phyloP scores from a whole-genome alignment of 2,113 vertebrate species.

The Chaetops frenatus region DNA sequence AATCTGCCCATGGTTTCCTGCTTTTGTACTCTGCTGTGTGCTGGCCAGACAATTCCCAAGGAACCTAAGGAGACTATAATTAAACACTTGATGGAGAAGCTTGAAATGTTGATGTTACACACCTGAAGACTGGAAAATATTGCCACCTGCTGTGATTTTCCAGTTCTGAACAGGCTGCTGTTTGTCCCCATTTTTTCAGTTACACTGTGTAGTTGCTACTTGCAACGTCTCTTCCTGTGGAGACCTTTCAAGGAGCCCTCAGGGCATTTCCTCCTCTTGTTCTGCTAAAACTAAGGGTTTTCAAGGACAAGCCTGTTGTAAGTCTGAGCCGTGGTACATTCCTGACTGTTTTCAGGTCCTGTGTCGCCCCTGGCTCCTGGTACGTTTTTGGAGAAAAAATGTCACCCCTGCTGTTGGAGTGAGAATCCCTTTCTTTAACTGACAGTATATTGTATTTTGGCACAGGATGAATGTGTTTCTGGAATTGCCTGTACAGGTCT shows the following conservation, averaged over 20 bases:
- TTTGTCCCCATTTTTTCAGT: neutral
- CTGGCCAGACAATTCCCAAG: neutral
- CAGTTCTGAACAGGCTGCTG: neutral
- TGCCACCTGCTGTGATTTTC: neutral
- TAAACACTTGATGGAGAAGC: neutral
- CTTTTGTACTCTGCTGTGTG: neutral
- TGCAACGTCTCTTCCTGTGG: neutral
- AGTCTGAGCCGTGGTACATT: fast-evolving
- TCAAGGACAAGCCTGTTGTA: neutral
- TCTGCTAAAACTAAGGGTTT: neutral
- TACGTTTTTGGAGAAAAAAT: neutral
- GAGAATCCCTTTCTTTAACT: neutral
- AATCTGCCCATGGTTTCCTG: neutral
- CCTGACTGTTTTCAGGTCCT: neutral
- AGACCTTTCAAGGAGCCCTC: neutral
- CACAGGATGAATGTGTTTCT: neutral
- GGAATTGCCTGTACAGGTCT: neutral
- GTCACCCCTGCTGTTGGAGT: neutral
- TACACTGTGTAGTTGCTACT: neutral
- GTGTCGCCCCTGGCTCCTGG: fast-evolving
- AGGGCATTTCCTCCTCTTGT: neutral
- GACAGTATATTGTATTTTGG: neutral
- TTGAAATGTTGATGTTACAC: neutral
- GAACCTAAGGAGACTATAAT: neutral
- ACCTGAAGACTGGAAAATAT: neutral